Evolutionary conservation across 2,113 vertebrate genomes (phyloP).

Genomic region (Hipposideros armiger): DNA sequence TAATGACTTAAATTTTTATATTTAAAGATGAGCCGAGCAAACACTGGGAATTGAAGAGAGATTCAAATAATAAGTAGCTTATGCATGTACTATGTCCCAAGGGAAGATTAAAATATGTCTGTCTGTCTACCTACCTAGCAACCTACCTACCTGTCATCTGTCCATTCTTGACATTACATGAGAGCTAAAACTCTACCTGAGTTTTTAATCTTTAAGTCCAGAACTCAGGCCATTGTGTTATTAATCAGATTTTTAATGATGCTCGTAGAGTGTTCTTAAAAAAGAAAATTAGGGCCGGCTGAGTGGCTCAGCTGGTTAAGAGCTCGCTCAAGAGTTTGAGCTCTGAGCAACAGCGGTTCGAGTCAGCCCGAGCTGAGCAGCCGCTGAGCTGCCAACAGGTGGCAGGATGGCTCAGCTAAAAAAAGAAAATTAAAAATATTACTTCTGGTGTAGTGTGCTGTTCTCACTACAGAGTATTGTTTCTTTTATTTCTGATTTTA

Average conservation of each 20-base stretch:
- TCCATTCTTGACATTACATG: not conserved
- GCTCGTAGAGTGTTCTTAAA: conserved; percentile 2
- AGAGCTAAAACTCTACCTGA: not conserved
- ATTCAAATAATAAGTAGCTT: not conserved
- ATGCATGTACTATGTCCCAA: not conserved
- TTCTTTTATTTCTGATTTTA: conserved; percentile 29
- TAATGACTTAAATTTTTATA: conserved; percentile 14
- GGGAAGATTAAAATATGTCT: not conserved
- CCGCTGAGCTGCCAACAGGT: too few relatives aligned
- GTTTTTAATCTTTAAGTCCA: conserved; percentile 4
- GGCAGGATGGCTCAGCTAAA: too few relatives aligned
- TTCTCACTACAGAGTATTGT: not conserved
- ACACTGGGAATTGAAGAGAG: not conserved
- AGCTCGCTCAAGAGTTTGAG: too few relatives aligned
- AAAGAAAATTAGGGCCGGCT: not conserved
- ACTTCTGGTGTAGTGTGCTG: not conserved
- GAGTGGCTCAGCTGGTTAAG: too few relatives aligned
- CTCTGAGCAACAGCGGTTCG: too few relatives aligned
- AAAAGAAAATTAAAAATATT: conserved; percentile 24
- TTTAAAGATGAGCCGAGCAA: conserved; percentile 10
- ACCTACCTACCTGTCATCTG: not conserved
- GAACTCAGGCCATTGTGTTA: not conserved
- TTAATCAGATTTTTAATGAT: conserved; percentile 16
- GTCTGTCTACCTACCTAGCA: not conserved
- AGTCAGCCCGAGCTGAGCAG: too few relatives aligned